phyloP scores from a whole-genome alignment of 2,888 invertebrate species.

The Metacarcinus magister region DNA sequence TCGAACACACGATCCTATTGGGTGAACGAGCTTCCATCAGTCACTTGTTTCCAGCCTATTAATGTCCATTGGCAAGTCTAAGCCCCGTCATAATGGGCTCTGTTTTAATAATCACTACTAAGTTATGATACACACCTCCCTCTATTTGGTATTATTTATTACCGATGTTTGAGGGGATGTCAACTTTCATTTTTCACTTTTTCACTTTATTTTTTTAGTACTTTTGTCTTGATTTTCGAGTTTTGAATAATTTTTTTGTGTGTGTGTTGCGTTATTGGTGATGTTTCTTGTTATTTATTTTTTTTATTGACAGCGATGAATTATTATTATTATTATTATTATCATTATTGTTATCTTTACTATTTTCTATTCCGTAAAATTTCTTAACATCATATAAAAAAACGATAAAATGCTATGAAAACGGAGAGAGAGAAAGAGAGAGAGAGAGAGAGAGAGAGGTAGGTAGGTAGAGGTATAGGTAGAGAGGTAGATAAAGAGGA shows the following conservation, averaged over 20 bases:
- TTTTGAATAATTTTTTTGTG: too few relatives aligned
- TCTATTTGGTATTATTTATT: neutral
- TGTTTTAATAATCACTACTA: neutral
- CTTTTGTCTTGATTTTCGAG: too few relatives aligned
- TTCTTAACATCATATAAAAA: neutral
- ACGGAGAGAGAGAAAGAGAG: slow-evolving; percentile 10
- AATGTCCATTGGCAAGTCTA: neutral
- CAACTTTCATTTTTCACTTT: neutral
- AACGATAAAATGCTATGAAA: neutral
- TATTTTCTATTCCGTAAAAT: neutral
- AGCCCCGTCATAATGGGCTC: neutral
- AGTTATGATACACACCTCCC: neutral
- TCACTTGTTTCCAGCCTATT: slow-evolving; percentile 8
- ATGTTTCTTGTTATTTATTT: neutral
- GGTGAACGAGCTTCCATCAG: neutral
- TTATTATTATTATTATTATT: neutral
- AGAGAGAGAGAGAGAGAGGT: slow-evolving; percentile 14
- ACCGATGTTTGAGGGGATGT: neutral
- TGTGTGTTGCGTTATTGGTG: too few relatives aligned
- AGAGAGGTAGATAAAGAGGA: neutral
- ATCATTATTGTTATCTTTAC: neutral
- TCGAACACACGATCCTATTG: neutral
- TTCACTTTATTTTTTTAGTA: neutral
- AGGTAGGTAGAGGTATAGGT: neutral
- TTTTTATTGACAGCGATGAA: too few relatives aligned